A percentile compares a stretch with the other conserved stretches of the same genome.
phyloP scores from a whole-genome alignment of 2,113 vertebrate genomes.

The Protomyctophum bolini region DNA sequence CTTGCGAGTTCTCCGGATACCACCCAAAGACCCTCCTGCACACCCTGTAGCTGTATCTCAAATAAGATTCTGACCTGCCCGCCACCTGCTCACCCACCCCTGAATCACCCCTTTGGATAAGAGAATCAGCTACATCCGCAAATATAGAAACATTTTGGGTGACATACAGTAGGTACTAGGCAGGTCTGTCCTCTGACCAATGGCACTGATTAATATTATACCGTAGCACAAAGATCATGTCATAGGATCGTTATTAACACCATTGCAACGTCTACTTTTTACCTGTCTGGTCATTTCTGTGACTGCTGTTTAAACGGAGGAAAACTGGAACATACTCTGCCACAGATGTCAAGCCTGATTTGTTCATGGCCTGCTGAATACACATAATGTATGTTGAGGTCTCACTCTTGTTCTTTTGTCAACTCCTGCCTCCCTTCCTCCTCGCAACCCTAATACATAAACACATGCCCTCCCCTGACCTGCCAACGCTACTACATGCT shows the following conservation, averaged over 20 bases:
- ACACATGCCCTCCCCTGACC: slow-evolving; percentile 15
- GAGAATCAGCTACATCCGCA: too few relatives aligned
- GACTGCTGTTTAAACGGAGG: slow-evolving; percentile 29
- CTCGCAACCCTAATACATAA: slow-evolving; percentile 4
- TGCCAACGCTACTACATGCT: slow-evolving; percentile 10
- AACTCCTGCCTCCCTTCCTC: background rate
- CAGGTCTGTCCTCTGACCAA: background rate
- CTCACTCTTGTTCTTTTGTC: slow-evolving; percentile 1
- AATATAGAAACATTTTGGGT: background rate
- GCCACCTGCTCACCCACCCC: too few relatives aligned
- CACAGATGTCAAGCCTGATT: slow-evolving; percentile 30
- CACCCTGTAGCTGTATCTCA: too few relatives aligned
- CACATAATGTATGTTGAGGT: slow-evolving; percentile 14
- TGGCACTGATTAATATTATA: background rate
- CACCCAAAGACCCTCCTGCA: too few relatives aligned
- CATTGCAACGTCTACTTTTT: background rate
- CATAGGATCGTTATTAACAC: background rate
- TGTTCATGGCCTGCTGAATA: slow-evolving; percentile 28
- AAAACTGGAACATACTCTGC: background rate
- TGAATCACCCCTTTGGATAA: too few relatives aligned
- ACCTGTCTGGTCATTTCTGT: slow-evolving; percentile 1
- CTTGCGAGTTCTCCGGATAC: too few relatives aligned
- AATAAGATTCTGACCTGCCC: too few relatives aligned
- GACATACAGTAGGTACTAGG: too few relatives aligned
- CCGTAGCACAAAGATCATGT: too few relatives aligned